These are phyloP conservation scores for Pinctada fucata DNA, from an alignment of 2,888 invertebrate species.

Conservation along the genomic window DNA sequence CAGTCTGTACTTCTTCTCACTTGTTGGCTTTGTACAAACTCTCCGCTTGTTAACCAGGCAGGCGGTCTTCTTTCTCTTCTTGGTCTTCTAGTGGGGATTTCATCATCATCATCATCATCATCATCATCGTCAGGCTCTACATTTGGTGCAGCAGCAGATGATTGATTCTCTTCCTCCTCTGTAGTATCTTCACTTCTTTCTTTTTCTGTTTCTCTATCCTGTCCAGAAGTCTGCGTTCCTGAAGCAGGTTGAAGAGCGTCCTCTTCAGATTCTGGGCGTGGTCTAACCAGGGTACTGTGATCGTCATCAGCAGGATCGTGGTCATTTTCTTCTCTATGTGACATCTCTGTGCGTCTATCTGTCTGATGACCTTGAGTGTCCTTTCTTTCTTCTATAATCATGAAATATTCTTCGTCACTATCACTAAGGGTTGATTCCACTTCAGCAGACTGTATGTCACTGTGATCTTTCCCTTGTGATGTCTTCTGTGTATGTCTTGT, in stretches of 20 bases:
- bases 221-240: conserved; percentile 3
- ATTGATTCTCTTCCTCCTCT: not conserved
- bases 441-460: not conserved
- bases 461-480: not conserved
- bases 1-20: not conserved
- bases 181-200: not conserved
- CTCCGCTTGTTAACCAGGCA: not conserved
- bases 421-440: not conserved
- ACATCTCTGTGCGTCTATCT: not conserved
- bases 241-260: not conserved
- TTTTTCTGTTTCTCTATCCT: not conserved
- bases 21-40: not conserved
- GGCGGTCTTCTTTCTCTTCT: not conserved
- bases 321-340: not conserved
- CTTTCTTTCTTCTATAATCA: not conserved
- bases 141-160: not conserved
- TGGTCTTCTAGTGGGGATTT: not conserved
- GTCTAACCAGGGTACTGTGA: not conserved
- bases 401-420: not conserved
- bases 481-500: not conserved
- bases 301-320: not conserved
- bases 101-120: no score
- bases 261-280: not conserved
- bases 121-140: not conserved
- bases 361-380: not conserved